phyloP scores from a whole-genome alignment of 2,888 invertebrate genomes.

The Chrysodeixis includens region DNA sequence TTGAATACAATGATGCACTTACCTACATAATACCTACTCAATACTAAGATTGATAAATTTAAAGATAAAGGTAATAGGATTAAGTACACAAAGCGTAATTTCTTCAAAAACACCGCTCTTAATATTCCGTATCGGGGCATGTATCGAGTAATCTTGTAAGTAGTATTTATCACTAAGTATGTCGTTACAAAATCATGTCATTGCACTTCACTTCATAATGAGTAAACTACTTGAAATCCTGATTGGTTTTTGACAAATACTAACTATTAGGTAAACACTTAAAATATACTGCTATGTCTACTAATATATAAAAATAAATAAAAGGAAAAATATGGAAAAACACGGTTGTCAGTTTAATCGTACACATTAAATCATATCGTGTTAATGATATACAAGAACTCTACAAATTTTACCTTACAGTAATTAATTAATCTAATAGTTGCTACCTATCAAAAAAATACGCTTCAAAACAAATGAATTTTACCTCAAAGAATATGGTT shows the following conservation, averaged over 20 bases:
- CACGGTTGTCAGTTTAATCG: too few species aligned
- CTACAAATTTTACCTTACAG: background rate
- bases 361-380: too few species aligned
- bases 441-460: background rate
- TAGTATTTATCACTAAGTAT: background rate
- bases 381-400: too few species aligned
- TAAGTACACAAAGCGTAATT: background rate
- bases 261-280: background rate
- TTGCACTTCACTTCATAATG: background rate
- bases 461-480: background rate
- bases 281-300: too few species aligned
- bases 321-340: too few species aligned
- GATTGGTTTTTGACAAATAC: background rate
- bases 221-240: background rate
- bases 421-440: background rate
- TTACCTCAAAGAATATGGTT: constrained; percentile 69
- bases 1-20: too few species aligned
- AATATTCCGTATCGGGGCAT: constrained; percentile 8
- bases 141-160: constrained; percentile 17
- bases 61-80: background rate
- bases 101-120: constrained; percentile 18
- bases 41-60: background rate
- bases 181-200: background rate
- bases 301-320: too few species aligned
- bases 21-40: too few species aligned